Evolutionary conservation across 2,113 vertebrate species (phyloP), one percentile per base, ranked within the genome.

Genomic region (human): DNA sequence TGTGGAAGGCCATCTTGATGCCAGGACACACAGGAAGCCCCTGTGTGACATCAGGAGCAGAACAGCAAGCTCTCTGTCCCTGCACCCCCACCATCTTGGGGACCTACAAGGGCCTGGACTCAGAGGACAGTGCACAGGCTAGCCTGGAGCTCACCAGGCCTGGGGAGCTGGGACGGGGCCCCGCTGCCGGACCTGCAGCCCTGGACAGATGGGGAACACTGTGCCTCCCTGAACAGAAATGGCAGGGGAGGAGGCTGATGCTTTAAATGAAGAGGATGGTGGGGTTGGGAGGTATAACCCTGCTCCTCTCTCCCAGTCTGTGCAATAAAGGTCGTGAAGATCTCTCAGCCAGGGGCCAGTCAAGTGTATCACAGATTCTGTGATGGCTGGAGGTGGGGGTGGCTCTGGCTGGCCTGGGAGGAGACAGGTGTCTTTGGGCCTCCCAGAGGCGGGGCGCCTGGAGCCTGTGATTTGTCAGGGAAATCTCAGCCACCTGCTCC

Each of bases 401-500:
- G 86, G 61, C 38, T 52, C 5, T 68, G 61, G 32, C 89, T 68
- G 61, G 48, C 48, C 93, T 32, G 66, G 90, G 90, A 92, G 94
- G 90, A 87, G 97, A 90, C 88, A 73, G 92, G 90, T 88, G 66
- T 88, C 92, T 61, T 8, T 11, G 22, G 94, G 80, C 73, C 86
- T 89, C 92, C 43, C 22, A 25, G 72, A 75, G 95, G 70, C 2
- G 2, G 90, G 64, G 89, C 87, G 32, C 0, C 57, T 66, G 2
- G 14, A 57, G 79, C 45, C 81, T 48, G 64, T 87, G 90, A 97
- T 98, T 98, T 98, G 97, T 97, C 93, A 98, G 96, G 97, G 96
- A 97, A 98, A 97, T 98, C 97, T 93, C 83, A 12, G 93, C 88
- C 96, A 97, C 96, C 96, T 98, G 97, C 87, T 97, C 32, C 80